Conservation (phyloP, 2,113 vertebrate genomes). For the Paracanthobrama guichenoti region DNA sequence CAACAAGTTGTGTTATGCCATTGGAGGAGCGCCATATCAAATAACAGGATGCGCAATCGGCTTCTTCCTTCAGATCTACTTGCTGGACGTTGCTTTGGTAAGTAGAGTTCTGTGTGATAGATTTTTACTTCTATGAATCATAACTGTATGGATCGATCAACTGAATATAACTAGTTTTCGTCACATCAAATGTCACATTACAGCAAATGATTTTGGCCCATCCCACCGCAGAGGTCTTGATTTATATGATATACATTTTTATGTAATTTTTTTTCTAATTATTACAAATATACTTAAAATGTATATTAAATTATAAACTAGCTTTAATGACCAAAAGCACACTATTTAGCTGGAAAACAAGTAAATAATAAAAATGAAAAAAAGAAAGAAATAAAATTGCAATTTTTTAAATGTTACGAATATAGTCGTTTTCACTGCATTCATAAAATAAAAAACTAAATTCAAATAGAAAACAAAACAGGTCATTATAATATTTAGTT, state of each 20-base stretch:
- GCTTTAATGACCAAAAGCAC: no score
- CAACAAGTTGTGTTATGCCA: conserved; percentile 91
- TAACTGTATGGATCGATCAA: no score
- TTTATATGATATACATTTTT: background rate
- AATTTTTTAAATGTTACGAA: background rate
- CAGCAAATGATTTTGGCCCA: background rate
- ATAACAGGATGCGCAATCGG: conserved; percentile 93
- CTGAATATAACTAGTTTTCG: background rate
- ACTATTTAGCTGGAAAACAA: no score
- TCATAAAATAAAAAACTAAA: background rate
- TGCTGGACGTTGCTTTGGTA: conserved; percentile 93
- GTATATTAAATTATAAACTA: no score
- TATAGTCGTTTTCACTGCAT: background rate
- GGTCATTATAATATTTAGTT: background rate
- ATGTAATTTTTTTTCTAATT: no score
- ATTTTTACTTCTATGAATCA: no score
- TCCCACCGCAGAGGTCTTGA: background rate
- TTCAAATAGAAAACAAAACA: background rate
- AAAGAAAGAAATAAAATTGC: background rate
- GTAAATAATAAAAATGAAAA: background rate
- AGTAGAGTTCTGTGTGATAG: conserved; percentile 54
- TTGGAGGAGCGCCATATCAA: conserved; percentile 95
- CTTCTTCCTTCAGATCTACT: conserved; percentile 95
- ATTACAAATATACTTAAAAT: no score
- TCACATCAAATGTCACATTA: background rate